Percentiles rank a stretch among this genome's conserved stretches.
Conservation (phyloP, 2,113 vertebrate species). For the Antidorcas marsupialis region DNA sequence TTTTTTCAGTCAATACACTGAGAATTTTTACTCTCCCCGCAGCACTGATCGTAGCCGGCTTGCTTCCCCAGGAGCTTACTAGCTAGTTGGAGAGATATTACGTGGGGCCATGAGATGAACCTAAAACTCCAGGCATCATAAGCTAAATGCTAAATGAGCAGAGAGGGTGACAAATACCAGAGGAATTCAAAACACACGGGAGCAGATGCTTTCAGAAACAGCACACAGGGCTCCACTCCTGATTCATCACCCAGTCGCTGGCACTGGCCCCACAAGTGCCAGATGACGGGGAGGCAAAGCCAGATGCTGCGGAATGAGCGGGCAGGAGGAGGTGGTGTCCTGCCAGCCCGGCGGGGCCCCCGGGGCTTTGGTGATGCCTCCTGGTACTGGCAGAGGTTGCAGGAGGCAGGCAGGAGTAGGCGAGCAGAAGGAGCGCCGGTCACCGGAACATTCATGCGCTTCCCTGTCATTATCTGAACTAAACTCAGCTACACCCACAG, state of each 20-base stretch:
- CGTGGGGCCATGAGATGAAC: background rate
- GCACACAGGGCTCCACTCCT: background rate
- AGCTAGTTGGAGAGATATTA: background rate
- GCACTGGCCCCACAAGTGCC: background rate
- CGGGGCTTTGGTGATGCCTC: background rate
- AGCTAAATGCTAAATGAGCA: slow-evolving; percentile 24
- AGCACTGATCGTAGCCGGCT: background rate
- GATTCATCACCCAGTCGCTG: background rate
- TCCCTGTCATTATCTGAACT: slow-evolving; percentile 26
- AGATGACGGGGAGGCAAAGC: slow-evolving; percentile 58
- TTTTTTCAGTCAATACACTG: background rate
- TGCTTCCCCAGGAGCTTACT: background rate
- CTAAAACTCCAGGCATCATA: background rate
- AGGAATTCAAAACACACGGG: slow-evolving; percentile 35
- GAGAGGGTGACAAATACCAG: slow-evolving; percentile 22
- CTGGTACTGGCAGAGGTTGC: background rate
- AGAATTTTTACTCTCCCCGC: background rate
- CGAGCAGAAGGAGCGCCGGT: background rate
- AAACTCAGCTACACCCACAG: background rate
- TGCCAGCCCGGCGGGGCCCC: background rate
- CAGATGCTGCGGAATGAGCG: slow-evolving; percentile 30
- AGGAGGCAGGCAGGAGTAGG: slow-evolving; percentile 33
- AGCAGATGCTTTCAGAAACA: slow-evolving; percentile 46
- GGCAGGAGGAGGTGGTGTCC: slow-evolving; percentile 12
- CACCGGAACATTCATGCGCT: background rate